A percentile compares a stretch with the other conserved stretches of the same genome.
phyloP scores from a whole-genome alignment of 1,140 invertebrate species.

The Eueides isabella region DNA sequence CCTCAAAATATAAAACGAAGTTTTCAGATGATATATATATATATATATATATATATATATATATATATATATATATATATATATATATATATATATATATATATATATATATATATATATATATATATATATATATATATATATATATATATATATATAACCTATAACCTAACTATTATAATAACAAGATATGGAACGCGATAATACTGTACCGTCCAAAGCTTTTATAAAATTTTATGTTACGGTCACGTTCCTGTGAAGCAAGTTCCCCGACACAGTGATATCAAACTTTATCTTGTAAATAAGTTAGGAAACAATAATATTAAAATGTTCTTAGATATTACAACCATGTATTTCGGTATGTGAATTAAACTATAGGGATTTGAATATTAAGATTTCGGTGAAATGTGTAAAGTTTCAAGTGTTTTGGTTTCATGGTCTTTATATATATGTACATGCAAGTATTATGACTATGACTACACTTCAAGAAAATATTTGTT shows the following conservation, averaged over 20 bases:
- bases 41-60: not conserved
- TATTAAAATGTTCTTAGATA: slow-evolving; percentile 11
- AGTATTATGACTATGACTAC: too few species aligned
- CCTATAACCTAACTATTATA: not conserved
- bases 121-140: not conserved
- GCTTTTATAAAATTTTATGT: slow-evolving; percentile 21
- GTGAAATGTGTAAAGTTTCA: not conserved
- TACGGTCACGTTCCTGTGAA: slow-evolving; percentile 16
- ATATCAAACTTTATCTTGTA: slow-evolving; percentile 15
- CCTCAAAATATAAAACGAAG: too few species aligned
- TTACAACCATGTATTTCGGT: slow-evolving; percentile 12
- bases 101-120: not conserved
- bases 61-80: not conserved
- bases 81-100: not conserved
- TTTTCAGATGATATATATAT: too few species aligned
- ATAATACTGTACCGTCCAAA: slow-evolving; percentile 8
- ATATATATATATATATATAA: not conserved
- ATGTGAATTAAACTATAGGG: slow-evolving; percentile 16
- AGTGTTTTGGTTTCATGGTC: not conserved
- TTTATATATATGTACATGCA: not conserved
- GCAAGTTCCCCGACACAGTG: not conserved
- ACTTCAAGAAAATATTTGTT: too few species aligned
- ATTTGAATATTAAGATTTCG: slow-evolving; percentile 7
- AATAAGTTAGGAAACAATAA: slow-evolving; percentile 1
- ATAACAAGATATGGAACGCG: slow-evolving; percentile 7